Base-by-base conservation (phyloP, 2,888 invertebrate species). In the Rhamnusium bicolor region DNA sequence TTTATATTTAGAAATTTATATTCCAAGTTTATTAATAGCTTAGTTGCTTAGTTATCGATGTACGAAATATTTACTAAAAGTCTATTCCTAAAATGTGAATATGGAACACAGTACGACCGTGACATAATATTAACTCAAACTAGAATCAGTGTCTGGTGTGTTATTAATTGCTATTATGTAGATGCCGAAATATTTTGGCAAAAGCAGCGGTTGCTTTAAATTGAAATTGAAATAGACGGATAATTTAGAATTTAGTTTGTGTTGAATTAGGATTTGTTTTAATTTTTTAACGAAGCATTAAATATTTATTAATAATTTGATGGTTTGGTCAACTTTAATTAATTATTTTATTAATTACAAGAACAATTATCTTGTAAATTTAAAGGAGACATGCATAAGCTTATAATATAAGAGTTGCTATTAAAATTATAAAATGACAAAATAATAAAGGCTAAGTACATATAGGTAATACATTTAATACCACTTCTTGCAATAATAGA, bases 101-200 rank as follows among this genome's bases (percentile, higher is more conserved):
- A 61, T 19, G 24, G n/a, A 24, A 27, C 16, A 27, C 63, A 14
- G 10, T 3, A 18, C 27, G 53, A 12, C 53, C 53, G 29, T 65
- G 65, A 53, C 65, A 65, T 32, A 65, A 53, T 65, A 29, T 51
- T 18, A 24, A 63, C 14, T 40, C 65, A 53, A 67, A 69, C n/a
- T 40, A 40, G 32, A 54, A 10, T 16, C 19, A 40, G 14, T 60
- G 65, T 27, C 65, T 65, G 27, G 27, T 51, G 53, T 65, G 19
- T 58, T 32, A 66, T 29, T 67, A 56, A 67, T 67, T 40, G 32
- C 51, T 12, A 53, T 67, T 54, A 46, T 46, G 29, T 40, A 51
- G 56, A 46, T 54, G 21, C 61, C 14, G 47, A 56, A 67, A 56
- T 67, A 67, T 67, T 67, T 67, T 67, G 67, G 67, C 67, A 67